Evolutionary conservation across 2,113 vertebrate species (phyloP), one percentile per base, ranked within the genome.

Genomic region (Mormyrus iriodes): DNA sequence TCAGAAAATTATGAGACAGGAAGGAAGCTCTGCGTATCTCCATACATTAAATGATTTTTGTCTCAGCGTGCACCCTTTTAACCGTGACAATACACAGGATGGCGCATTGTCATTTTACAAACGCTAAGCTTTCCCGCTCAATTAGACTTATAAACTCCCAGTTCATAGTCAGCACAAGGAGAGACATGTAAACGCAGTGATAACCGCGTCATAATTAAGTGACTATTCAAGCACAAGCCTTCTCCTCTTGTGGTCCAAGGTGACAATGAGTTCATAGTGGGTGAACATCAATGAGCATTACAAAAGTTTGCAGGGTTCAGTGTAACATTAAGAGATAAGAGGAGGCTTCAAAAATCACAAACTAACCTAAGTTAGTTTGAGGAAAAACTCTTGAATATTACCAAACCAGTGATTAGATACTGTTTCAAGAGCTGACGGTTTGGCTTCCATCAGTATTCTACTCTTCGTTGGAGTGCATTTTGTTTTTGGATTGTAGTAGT

Each of bases 1-100:
- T 96, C 95, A 94, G 94, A 93, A 94, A 95, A 94, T 95, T 92
- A 93, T 93, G 91, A 91, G 90, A 92, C 88, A 42, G 86, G n/a
- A 88, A 87, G 53, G 73, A 92, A 93, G 93, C 91, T 39, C 51
- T 52, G 90, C 92, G 90, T 94, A 95, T 95, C 93, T 90, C 69
- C 61, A 85, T 88, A 90, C 88, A 91, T 92, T 94, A 91, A 94
- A 94, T 92, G 46, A 90, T 91, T 94, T 93, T 93, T 92, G 91
- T 91, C 92, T 85, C 55, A 91, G 91, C 89, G 91, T 89, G 82
- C 52, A 82, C 88, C 92, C 90, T 93, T 94, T 84, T 90, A 87
- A 53, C 86, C 88, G 69, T 15, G 85, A 90, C 91, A 89, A 76
- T 90, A 69, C 83, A 51, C 79, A 87, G 87, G 88, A 90, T 55